Conservation (phyloP, 2,113 vertebrate genomes). For the Planiliza haematocheilus region DNA sequence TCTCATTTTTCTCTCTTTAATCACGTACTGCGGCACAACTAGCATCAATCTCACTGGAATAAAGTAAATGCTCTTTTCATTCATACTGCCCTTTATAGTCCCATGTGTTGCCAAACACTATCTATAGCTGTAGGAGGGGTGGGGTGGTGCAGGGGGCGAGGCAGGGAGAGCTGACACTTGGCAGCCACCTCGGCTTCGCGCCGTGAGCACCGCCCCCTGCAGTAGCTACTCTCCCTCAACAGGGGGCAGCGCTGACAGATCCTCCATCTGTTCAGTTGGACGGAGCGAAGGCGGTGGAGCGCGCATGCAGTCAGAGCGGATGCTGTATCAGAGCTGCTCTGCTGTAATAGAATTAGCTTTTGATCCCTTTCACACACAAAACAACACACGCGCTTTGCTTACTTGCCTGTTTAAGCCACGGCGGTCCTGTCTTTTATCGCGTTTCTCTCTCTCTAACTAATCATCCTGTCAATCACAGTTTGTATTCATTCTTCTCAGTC, state of each 20-base stretch:
- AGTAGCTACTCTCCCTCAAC: slow-evolving; percentile 65
- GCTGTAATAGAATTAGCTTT: slow-evolving; percentile 5
- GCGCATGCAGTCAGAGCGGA: slow-evolving; percentile 13
- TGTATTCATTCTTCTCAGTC: slow-evolving; percentile 51
- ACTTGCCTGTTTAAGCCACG: background rate
- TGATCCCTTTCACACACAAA: slow-evolving; percentile 11
- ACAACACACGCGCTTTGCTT: background rate
- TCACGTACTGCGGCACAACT: background rate
- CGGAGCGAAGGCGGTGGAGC: slow-evolving; percentile 27
- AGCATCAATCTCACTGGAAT: slow-evolving; percentile 2
- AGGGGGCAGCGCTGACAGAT: slow-evolving; percentile 66
- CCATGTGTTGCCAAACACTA: slow-evolving; percentile 3
- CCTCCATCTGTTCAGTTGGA: slow-evolving; percentile 74
- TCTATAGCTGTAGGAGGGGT: slow-evolving; percentile 17
- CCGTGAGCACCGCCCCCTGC: slow-evolving; percentile 53
- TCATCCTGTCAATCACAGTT: slow-evolving; percentile 36
- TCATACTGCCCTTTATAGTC: background rate
- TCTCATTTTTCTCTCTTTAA: background rate
- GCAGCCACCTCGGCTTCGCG: slow-evolving; percentile 44
- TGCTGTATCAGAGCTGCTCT: slow-evolving; percentile 18
- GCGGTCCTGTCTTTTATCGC: slow-evolving; percentile 24
- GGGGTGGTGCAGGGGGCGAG: too few species aligned
- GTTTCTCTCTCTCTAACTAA: slow-evolving; percentile 10
- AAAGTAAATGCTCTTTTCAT: background rate
- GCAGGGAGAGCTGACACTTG: slow-evolving; percentile 57